A percentile compares a stretch with the other conserved stretches of the same genome.
Evolutionary conservation across 2,113 vertebrate genomes (phyloP).

Genomic region (Chloroceryle aenea): DNA sequence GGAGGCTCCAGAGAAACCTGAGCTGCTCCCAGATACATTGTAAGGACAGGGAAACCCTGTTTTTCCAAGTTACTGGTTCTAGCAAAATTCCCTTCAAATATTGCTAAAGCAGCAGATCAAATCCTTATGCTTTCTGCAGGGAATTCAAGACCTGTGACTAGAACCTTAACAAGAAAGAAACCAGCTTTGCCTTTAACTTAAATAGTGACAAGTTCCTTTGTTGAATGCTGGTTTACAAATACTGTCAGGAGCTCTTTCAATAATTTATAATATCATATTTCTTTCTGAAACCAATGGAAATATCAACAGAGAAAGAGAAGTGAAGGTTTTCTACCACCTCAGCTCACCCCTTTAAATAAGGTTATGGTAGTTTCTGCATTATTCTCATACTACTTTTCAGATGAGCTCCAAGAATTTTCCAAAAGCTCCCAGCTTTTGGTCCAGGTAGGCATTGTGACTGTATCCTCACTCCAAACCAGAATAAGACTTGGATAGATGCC

Average conservation of each 20-base stretch:
- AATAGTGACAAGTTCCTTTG: background rate
- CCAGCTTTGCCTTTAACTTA: background rate
- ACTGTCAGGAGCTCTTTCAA: background rate
- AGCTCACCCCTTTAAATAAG: background rate
- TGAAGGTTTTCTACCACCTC: background rate
- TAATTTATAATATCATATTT: background rate
- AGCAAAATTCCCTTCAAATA: background rate
- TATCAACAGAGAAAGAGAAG: background rate
- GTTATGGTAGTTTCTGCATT: background rate
- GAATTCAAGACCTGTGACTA: background rate
- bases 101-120: background rate
- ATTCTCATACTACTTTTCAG: background rate
- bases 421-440: background rate
- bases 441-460: background rate
- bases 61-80: background rate
- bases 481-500: rapidly evolving
- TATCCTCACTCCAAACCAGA: background rate
- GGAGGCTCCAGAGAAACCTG: background rate
- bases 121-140: background rate
- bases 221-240: background rate
- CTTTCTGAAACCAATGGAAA: background rate
- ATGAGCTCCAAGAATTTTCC: background rate
- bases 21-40: background rate
- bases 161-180: background rate
- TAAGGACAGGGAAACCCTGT: background rate